These are phyloP conservation scores for Eucidaris tribuloides DNA, from an alignment of 35 echinoderm and acorn worm species.

Conservation along the genomic window DNA sequence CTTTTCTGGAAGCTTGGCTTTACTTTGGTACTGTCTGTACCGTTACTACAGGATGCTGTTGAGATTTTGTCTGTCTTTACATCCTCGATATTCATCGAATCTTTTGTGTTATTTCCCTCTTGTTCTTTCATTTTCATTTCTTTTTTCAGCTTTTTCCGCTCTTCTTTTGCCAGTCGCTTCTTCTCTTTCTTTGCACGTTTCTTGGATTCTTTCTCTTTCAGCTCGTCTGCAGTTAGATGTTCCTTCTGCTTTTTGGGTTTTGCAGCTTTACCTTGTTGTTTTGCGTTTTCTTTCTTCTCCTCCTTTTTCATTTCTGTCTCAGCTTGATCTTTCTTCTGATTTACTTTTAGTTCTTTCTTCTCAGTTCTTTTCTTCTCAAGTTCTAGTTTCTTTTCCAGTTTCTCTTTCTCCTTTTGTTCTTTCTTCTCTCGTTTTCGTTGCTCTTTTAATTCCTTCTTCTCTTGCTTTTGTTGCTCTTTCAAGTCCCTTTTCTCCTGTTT, in stretches of 20 bases:
- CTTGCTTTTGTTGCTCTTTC: not conserved
- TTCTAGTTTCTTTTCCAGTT: not conserved
- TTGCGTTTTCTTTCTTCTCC: not conserved
- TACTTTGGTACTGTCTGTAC: not conserved
- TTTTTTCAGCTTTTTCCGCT: constrained; percentile 1
- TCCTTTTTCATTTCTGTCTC: constrained; percentile 15
- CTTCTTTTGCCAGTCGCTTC: not conserved
- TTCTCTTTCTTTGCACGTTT: constrained; percentile 23
- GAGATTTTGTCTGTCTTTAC: not conserved
- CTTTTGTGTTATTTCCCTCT: not conserved
- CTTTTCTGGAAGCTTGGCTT: constrained; percentile 18
- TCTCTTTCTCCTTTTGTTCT: not conserved
- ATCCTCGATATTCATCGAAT: not conserved
- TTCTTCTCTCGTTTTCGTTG: constrained; percentile 3
- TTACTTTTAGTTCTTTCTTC: not conserved
- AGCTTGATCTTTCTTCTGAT: constrained; percentile 12
- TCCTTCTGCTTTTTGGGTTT: constrained; percentile 13
- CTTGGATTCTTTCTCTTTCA: constrained; percentile 1
- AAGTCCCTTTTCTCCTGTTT: not conserved
- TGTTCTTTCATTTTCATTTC: constrained; percentile 7
- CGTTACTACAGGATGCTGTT: not conserved
- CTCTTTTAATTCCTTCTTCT: constrained; percentile 23
- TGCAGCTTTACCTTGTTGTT: not conserved
- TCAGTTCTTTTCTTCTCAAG: not conserved
- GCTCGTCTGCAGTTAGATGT: not conserved